These are phyloP conservation scores for Drosophila sproati DNA, from an alignment of 1,140 invertebrate genomes.

Conservation along the genomic window DNA sequence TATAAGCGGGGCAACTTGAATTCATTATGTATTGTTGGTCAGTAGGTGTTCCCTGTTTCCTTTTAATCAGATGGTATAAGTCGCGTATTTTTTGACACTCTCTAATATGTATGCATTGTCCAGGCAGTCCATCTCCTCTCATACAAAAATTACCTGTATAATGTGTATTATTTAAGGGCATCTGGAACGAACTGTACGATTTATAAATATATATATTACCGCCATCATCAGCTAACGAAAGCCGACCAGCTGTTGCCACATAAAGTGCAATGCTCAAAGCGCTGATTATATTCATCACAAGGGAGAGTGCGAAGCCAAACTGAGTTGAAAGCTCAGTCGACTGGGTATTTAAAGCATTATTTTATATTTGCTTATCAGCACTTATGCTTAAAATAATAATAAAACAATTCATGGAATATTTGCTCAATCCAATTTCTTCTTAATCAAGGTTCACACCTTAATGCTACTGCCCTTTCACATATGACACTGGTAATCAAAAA, in stretches of 20 bases:
- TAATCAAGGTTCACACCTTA: too few species aligned
- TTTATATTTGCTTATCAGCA: too few species aligned
- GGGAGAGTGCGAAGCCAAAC: not conserved
- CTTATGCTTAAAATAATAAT: too few species aligned
- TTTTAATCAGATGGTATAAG: not conserved
- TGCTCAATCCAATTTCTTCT: too few species aligned
- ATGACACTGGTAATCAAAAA: too few species aligned
- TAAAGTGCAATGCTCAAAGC: not conserved
- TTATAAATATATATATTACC: not conserved
- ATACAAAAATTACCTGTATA: conserved; percentile 4
- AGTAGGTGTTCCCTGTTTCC: not conserved
- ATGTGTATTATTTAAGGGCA: not conserved
- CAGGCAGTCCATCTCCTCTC: not conserved
- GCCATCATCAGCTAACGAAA: not conserved
- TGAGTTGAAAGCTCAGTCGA: not conserved
- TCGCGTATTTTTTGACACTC: not conserved
- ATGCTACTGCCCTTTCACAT: too few species aligned
- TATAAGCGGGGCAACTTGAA: not conserved
- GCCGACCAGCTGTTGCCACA: not conserved
- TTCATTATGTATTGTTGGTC: not conserved
- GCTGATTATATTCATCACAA: conserved; percentile 1
- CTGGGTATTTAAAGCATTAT: not conserved
- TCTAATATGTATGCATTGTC: not conserved
- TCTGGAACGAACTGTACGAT: too few species aligned
- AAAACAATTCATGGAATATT: too few species aligned